phyloP scores from a whole-genome alignment of 2,888 invertebrate genomes.

The Siphlonurus alternatus region DNA sequence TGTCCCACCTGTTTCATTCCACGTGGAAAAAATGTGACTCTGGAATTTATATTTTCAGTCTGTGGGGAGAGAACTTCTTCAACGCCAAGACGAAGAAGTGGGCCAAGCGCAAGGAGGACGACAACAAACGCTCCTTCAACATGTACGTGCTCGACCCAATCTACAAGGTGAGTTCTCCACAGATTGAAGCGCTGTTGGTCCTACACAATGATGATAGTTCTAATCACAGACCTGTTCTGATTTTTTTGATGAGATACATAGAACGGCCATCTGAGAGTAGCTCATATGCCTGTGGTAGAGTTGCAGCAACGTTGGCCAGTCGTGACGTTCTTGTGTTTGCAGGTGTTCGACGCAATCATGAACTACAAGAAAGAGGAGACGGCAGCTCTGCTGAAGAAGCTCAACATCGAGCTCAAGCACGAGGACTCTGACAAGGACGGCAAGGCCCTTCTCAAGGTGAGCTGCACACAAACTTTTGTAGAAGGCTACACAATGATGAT shows the following conservation, averaged over 20 bases:
- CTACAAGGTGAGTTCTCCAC: constrained; percentile 92
- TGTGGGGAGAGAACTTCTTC: constrained; percentile 99
- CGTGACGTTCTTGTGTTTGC: constrained; percentile 10
- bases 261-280: not conserved
- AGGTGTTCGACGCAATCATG: constrained; percentile 69
- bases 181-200: constrained; percentile 16
- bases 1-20: too few species aligned
- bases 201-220: constrained; percentile 1
- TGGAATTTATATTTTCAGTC: constrained; percentile 22
- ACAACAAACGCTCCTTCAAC: constrained; percentile 94
- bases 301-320: not conserved
- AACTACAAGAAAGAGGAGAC: constrained; percentile 92
- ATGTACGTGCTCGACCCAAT: constrained; percentile 99
- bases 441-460: constrained; percentile 92
- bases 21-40: not conserved
- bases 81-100: constrained; percentile 96
- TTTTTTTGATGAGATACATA: not conserved
- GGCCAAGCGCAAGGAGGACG: constrained; percentile 78
- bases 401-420: constrained; percentile 78
- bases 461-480: constrained; percentile 80
- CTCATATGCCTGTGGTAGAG: constrained; percentile 2
- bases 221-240: constrained; percentile 3
- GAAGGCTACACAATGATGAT: too few species aligned
- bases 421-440: constrained; percentile 96
- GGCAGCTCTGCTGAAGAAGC: constrained; percentile 68